A percentile compares a stretch with the other conserved stretches of the same genome.
Evolutionary conservation across 2,113 vertebrate genomes (phyloP).

Genomic region (Xyrauchen texanus): DNA sequence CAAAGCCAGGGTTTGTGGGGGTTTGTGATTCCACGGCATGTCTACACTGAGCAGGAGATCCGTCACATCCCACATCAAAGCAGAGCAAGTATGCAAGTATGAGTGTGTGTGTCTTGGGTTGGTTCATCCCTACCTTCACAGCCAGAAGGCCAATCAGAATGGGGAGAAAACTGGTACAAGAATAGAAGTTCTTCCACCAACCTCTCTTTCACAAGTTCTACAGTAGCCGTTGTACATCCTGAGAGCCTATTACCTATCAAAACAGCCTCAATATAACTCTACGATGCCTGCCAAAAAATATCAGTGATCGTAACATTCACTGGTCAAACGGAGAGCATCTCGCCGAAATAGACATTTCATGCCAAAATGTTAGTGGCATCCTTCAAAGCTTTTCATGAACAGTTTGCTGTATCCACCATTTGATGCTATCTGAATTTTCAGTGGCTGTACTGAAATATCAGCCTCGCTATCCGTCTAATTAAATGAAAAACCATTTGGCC

Average conservation of each 20-base stretch:
- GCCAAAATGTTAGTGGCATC: no score
- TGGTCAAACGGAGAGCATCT: no score
- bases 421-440: no score
- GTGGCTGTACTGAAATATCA: no score
- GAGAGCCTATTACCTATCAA: not conserved
- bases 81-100: constrained; percentile 26
- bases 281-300: no score
- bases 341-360: no score
- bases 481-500: not conserved
- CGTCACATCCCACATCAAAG: constrained; percentile 79
- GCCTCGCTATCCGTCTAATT: no score
- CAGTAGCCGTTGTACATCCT: not conserved
- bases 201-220: not conserved
- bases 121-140: constrained; percentile 34
- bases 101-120: constrained; percentile 18
- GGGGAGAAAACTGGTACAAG: constrained; percentile 15
- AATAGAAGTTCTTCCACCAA: not conserved
- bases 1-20: constrained; percentile 70
- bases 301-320: no score
- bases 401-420: no score
- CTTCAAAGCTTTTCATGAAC: not conserved
- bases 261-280: not conserved
- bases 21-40: constrained; percentile 77
- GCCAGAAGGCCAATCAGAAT: constrained; percentile 32
- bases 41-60: constrained; percentile 74